Conservation (phyloP, 2,113 vertebrate genomes). For the Astur gentilis region DNA sequence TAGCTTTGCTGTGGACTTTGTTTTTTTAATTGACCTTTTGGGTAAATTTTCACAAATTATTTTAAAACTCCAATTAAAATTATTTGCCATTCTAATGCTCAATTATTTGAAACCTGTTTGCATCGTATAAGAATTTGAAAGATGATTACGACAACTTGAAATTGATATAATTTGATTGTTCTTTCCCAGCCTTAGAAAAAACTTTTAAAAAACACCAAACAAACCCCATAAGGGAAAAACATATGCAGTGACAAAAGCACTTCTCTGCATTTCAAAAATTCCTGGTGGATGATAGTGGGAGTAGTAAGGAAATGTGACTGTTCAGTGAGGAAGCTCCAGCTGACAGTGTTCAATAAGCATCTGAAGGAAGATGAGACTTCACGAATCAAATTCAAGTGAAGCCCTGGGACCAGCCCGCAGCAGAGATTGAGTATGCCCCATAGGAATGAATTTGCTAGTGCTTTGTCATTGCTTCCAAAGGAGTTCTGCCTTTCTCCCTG, state of each 20-base stretch:
- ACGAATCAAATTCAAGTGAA: background rate
- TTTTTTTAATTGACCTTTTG: background rate
- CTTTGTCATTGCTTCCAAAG: background rate
- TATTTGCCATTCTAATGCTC: background rate
- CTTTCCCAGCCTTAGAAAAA: background rate
- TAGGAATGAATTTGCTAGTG: background rate
- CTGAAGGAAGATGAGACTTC: background rate
- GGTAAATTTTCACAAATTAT: background rate
- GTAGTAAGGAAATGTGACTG: background rate
- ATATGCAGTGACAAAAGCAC: background rate
- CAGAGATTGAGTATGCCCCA: rapidly evolving
- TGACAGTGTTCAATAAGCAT: background rate
- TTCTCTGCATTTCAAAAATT: background rate
- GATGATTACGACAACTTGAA: background rate
- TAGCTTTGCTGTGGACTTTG: background rate
- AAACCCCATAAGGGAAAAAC: background rate
- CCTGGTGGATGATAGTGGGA: background rate
- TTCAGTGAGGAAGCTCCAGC: background rate
- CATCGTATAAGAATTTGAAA: background rate
- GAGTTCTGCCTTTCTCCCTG: background rate
- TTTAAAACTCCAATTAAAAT: background rate
- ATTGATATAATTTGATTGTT: background rate
- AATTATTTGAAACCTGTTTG: background rate
- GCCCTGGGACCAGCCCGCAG: background rate
- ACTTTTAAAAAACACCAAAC: too few relatives aligned